Evolutionary conservation across 2,113 vertebrate genomes (phyloP), one percentile per base, ranked within the genome.

Genomic region (Rhombomys opimus): DNA sequence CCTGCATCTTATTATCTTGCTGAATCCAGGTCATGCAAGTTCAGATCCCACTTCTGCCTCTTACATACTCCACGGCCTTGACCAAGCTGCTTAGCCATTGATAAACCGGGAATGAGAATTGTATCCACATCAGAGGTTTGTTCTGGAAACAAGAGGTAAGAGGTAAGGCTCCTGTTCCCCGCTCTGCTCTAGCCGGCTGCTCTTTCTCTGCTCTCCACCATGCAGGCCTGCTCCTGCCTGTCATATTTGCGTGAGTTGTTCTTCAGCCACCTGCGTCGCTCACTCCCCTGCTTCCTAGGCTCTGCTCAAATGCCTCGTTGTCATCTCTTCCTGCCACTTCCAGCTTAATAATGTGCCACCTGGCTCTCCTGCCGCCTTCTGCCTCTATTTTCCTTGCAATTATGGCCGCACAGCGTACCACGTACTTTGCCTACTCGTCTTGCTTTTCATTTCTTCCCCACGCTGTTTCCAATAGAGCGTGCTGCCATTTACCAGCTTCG

Each of bases 371-470:
- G 41, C 52, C 5, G 32, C 23, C 27, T 87, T 77, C 41, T 61
- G 67, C 7, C 87, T 89, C 63, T 46, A 57, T 93, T 91, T 85
- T 85, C 57, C 88, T 65, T 94, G 38, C 50, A 75, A 22, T 54
- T 18, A 63, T 68, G 5, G 17, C 65, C 38, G 0, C 2, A 38
- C 22, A 59, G 46, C 80, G 57, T 20, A 54, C 12, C 25, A 5
- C 13, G 7, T 46, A n/a, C 57, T 80, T 65, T 54, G 61, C n/a
- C 41, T 73, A 59, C 32, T 78, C 77, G 27, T 50, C 35, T 87
- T 65, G 32, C 35, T 72, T 65, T 93, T 72, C 27, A 77, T 90
- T 80, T 72, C 18, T 59, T 38, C 17, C 52, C 7, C 11, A 30
- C 38, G 7, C 92, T 61, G 46, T 73, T 92, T 93, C 93, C 78